A percentile compares a stretch with the other conserved stretches of the same genome.
phyloP scores from a whole-genome alignment of 2,113 vertebrate species.

The Vicugna pacos region DNA sequence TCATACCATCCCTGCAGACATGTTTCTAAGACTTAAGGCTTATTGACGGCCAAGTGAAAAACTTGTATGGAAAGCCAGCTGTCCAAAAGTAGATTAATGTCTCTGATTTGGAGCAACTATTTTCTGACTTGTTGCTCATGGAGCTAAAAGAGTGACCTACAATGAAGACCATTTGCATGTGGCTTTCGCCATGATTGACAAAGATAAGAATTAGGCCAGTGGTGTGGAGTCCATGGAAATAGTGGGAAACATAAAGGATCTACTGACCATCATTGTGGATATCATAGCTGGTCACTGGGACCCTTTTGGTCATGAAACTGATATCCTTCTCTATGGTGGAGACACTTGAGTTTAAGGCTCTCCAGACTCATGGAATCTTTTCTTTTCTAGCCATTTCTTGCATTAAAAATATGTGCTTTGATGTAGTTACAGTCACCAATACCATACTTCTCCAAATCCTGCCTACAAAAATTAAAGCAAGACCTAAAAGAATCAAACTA shows the following conservation, averaged over 20 bases:
- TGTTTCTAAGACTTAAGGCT: neutral
- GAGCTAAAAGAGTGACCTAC: neutral
- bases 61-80: neutral
- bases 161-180: neutral
- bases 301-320: neutral
- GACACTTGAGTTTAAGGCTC: neutral
- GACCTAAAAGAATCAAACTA: neutral
- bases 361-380: neutral
- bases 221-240: neutral
- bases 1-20: neutral
- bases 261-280: neutral
- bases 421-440: neutral
- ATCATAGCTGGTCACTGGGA: neutral
- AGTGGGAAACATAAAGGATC: neutral
- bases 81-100: neutral
- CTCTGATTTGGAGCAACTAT: neutral
- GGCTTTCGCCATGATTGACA: neutral
- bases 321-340: neutral
- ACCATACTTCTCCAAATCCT: neutral
- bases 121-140: neutral
- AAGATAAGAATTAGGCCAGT: neutral
- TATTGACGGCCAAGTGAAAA: neutral
- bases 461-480: neutral
- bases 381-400: neutral
- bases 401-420: neutral